A percentile compares a stretch with the other conserved stretches of the same genome.
Evolutionary conservation across 2,888 invertebrate species (phyloP).

Genomic region (Cryptocephalus primarius): DNA sequence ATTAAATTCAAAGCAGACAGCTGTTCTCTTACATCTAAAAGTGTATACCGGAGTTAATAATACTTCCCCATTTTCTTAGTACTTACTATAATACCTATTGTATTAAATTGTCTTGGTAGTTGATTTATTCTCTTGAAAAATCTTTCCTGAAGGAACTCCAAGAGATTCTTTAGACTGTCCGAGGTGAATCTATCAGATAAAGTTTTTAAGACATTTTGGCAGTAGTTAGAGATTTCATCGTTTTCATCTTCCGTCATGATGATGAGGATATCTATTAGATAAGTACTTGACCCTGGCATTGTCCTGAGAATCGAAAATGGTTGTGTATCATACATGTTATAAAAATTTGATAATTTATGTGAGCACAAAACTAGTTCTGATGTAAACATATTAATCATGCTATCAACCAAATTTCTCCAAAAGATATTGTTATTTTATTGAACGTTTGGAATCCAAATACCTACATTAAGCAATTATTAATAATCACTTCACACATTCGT

Average conservation of each 20-base stretch:
- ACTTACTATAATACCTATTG: constrained; percentile 37
- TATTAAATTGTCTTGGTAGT: constrained; percentile 56
- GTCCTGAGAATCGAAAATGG: constrained; percentile 38
- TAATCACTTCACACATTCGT: constrained; percentile 44
- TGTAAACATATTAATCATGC: too few species aligned
- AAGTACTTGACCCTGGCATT: constrained; percentile 48
- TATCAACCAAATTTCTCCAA: too few species aligned
- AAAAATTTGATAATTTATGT: constrained; percentile 9
- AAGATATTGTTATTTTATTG: too few species aligned
- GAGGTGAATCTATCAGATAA: constrained; percentile 37
- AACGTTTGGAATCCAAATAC: constrained; percentile 13
- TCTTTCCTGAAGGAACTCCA: constrained; percentile 49
- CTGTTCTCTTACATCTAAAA: constrained; percentile 50
- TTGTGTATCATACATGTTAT: neutral
- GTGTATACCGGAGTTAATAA: neutral
- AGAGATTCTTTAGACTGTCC: constrained; percentile 32
- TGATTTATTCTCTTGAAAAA: constrained; percentile 47
- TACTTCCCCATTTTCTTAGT: neutral
- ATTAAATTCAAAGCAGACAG: constrained; percentile 50
- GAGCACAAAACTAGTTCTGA: neutral
- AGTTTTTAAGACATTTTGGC: constrained; percentile 30
- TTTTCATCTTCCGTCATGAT: constrained; percentile 56
- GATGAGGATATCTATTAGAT: constrained; percentile 56
- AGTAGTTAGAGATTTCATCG: constrained; percentile 39
- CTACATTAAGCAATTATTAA: constrained; percentile 49